phyloP scores from a whole-genome alignment of 2,888 invertebrate genomes.

The Pyrochroa serraticornis region DNA sequence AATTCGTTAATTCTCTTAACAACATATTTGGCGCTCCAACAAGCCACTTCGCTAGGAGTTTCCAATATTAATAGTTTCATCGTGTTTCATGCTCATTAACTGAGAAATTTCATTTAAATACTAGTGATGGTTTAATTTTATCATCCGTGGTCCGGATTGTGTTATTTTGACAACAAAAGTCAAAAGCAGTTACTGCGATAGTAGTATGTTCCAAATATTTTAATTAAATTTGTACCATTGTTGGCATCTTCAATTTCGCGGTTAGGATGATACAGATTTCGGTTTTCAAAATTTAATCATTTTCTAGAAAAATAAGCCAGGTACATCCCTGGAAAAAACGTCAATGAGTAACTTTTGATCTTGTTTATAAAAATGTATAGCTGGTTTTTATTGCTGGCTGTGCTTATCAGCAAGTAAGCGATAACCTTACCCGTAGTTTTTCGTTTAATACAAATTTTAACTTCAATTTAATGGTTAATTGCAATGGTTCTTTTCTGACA shows the following conservation, averaged over 20 bases:
- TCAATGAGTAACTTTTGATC: neutral
- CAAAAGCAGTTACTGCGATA: no score
- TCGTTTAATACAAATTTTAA: neutral
- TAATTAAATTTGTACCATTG: no score
- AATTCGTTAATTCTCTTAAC: slow-evolving; percentile 85
- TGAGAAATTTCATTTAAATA: neutral
- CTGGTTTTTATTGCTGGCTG: neutral
- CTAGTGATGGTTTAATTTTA: no score
- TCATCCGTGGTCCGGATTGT: no score
- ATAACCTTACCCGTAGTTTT: neutral
- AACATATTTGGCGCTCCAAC: slow-evolving; percentile 92
- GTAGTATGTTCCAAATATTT: no score
- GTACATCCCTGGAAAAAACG: slow-evolving; percentile 9
- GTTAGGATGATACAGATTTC: no score
- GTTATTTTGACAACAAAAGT: no score
- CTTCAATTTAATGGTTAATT: no score
- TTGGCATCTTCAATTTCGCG: no score
- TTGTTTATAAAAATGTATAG: neutral
- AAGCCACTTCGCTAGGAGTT: slow-evolving; percentile 76
- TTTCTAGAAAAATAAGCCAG: slow-evolving; percentile 11
- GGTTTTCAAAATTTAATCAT: neutral
- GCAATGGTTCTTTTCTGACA: no score
- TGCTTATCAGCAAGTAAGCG: neutral
- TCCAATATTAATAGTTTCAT: slow-evolving; percentile 91
- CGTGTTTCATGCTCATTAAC: neutral